Percentiles rank a stretch among this genome's conserved stretches.
Evolutionary conservation across 2,113 vertebrate species (phyloP).

Genomic region (Ranitomeya variabilis): DNA sequence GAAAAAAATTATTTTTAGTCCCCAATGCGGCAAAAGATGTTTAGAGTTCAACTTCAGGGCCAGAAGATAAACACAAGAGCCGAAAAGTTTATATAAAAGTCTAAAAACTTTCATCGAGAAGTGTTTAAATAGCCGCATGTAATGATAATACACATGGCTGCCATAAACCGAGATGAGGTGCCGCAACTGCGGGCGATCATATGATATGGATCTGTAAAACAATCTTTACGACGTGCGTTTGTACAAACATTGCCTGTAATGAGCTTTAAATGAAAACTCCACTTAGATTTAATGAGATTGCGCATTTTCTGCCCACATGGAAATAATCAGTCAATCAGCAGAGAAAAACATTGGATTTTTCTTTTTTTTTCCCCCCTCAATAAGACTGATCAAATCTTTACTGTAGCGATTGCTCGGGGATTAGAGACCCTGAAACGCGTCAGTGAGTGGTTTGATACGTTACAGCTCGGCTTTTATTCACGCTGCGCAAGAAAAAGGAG

Average conservation of each 20-base stretch:
- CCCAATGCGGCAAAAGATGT: background rate
- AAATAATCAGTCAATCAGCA: constrained; percentile 8
- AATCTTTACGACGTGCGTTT: constrained; percentile 21
- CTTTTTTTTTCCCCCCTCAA: background rate
- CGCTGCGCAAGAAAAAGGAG: background rate
- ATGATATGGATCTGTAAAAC: constrained; percentile 23
- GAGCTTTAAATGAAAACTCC: constrained; percentile 40
- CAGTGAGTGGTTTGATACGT: background rate
- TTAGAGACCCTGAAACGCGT: constrained; percentile 12
- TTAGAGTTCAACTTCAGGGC: background rate
- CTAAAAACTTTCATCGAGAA: background rate
- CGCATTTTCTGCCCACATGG: constrained; percentile 17
- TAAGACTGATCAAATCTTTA: constrained; percentile 29
- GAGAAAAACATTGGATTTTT: background rate
- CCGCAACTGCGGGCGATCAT: background rate
- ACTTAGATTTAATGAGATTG: constrained; percentile 1
- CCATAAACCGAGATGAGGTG: constrained; percentile 9
- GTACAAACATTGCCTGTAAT: constrained; percentile 30
- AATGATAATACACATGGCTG: background rate
- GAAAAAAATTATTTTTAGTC: too few species aligned
- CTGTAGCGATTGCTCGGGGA: constrained; percentile 2
- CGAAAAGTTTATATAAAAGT: background rate
- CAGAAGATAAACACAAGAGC: background rate
- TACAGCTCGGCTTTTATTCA: background rate
- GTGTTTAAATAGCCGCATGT: background rate